Evolutionary conservation across 1,140 invertebrate species (phyloP).

Genomic region (Cherax quadricarinatus): DNA sequence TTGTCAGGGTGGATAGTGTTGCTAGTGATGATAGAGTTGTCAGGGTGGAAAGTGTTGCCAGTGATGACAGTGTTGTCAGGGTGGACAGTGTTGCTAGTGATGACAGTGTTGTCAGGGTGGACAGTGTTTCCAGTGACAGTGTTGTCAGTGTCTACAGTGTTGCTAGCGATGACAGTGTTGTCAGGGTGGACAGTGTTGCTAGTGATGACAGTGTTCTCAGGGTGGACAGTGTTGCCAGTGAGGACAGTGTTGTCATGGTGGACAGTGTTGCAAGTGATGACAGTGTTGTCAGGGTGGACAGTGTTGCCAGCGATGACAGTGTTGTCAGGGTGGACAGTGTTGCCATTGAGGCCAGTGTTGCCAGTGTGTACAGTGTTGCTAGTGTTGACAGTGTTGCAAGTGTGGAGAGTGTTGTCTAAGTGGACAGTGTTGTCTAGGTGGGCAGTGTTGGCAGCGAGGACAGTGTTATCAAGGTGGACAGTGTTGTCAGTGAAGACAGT

Average conservation of each 20-base stretch:
- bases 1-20: not conserved
- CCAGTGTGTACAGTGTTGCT: not conserved
- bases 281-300: not conserved
- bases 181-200: not conserved
- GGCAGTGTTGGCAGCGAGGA: too few species aligned
- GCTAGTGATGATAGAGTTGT: not conserved
- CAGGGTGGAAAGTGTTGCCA: not conserved
- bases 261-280: not conserved
- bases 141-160: not conserved
- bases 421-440: too few species aligned
- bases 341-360: not conserved
- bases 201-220: not conserved
- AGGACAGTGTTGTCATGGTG: not conserved
- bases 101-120: not conserved
- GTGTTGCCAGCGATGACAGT: not conserved
- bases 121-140: not conserved
- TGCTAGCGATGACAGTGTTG: not conserved
- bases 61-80: not conserved
- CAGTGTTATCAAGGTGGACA: too few species aligned
- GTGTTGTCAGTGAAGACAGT: too few species aligned
- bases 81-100: not conserved
- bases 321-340: not conserved
- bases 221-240: not conserved
- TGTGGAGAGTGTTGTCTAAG: too few species aligned
- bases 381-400: not conserved